Percentiles rank a stretch among this genome's conserved stretches.
Evolutionary conservation across 2,888 invertebrate genomes (phyloP).

Genomic region (Cerceris rybyensis): DNA sequence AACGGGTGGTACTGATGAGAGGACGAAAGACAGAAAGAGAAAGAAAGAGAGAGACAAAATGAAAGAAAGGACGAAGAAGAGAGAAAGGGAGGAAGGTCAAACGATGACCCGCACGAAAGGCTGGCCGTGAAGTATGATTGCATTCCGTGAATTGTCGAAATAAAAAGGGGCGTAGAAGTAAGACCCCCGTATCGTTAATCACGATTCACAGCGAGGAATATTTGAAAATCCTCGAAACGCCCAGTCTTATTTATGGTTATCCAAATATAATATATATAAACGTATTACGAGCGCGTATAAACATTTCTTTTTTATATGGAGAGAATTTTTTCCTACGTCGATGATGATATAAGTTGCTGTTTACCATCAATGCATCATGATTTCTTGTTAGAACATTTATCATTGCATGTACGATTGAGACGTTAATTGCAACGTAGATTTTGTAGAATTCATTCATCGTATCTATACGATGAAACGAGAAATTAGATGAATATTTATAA

Average conservation of each 20-base stretch:
- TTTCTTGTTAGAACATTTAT: no score
- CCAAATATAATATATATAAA: constrained; percentile 8
- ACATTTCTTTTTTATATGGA: no score
- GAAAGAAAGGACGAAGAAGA: constrained; percentile 16
- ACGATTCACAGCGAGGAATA: constrained; percentile 17
- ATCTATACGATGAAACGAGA: no score
- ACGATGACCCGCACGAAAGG: constrained; percentile 54
- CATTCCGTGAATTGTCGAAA: constrained; percentile 53
- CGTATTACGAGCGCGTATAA: no score
- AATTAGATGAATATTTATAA: no score
- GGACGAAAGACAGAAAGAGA: constrained; percentile 20
- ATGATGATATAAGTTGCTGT: no score
- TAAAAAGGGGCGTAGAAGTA: constrained; percentile 33
- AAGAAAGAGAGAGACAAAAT: constrained; percentile 48
- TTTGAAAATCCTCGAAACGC: constrained; percentile 1
- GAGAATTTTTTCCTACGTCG: no score
- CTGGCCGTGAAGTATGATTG: constrained; percentile 45
- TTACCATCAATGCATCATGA: no score
- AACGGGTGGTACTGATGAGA: constrained; percentile 66
- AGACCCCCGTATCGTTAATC: constrained; percentile 33
- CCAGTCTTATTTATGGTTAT: constrained; percentile 14
- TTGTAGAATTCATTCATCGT: no score
- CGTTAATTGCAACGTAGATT: no score
- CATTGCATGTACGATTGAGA: no score
- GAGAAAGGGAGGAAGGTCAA: constrained; percentile 54